Evolutionary conservation across 2,888 invertebrate genomes (phyloP).

Genomic region (Nephrocerus scutellatus): DNA sequence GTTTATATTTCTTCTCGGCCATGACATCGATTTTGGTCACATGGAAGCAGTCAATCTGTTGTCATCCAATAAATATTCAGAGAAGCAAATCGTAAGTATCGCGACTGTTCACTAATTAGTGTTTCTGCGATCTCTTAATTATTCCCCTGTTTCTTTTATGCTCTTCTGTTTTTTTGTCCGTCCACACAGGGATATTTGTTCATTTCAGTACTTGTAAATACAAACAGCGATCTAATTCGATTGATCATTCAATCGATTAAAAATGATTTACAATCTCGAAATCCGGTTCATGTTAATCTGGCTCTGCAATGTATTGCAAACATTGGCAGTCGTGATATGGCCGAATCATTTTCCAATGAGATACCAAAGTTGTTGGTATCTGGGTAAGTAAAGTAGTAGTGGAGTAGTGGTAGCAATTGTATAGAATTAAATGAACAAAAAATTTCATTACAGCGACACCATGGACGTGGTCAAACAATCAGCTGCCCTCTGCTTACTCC

Average conservation of each 20-base stretch:
- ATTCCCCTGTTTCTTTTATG: constrained; percentile 1
- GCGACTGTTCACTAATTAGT: constrained; percentile 21
- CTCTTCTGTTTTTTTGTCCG: constrained; percentile 30
- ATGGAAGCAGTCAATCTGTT: constrained; percentile 99
- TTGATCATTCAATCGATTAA: constrained; percentile 98
- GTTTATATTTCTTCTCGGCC: constrained; percentile 98
- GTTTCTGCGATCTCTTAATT: constrained; percentile 30
- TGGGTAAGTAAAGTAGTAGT: constrained; percentile 55
- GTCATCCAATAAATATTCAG: constrained; percentile 99
- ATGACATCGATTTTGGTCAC: constrained; percentile 99
- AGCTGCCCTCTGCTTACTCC: constrained; percentile 91
- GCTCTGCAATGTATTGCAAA: constrained; percentile 99
- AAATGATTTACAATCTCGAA: constrained; percentile 92
- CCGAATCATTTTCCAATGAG: constrained; percentile 97
- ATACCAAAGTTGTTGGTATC: constrained; percentile 97
- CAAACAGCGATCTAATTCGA: constrained; percentile 97
- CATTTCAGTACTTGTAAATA: constrained; percentile 98
- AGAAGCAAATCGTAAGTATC: constrained; percentile 91
- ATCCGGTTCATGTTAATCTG: constrained; percentile 97
- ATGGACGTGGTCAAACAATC: constrained; percentile 99
- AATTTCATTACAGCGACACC: constrained; percentile 65
- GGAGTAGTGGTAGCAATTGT: constrained; percentile 1
- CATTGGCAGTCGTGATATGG: constrained; percentile 99
- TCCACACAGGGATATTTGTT: constrained; percentile 99
- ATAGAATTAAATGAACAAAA: not conserved